Evolutionary conservation across 2,888 invertebrate genomes (phyloP).

Genomic region (Drosophila tripunctata): DNA sequence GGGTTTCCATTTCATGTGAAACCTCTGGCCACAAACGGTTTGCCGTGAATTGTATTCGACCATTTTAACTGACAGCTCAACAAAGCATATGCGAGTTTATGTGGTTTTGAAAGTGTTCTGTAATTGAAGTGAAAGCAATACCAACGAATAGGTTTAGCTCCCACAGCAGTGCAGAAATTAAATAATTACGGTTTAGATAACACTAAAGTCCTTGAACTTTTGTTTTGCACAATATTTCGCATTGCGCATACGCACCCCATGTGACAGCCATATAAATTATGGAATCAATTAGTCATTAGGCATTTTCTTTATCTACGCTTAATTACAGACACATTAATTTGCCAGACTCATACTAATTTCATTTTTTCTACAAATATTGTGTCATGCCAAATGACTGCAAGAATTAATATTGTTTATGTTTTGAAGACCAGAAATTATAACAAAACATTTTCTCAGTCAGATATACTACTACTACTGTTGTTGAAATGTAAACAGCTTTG

Average conservation of each 20-base stretch:
- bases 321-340: slow-evolving; percentile 37
- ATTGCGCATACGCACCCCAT: slow-evolving; percentile 22
- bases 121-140: slow-evolving; percentile 3
- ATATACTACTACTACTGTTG: neutral
- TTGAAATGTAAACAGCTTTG: slow-evolving; percentile 7
- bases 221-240: neutral
- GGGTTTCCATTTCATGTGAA: slow-evolving; percentile 7
- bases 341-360: neutral
- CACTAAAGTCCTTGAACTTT: neutral
- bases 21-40: slow-evolving; percentile 5
- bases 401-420: slow-evolving; percentile 33
- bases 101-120: neutral
- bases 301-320: slow-evolving; percentile 22
- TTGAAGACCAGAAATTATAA: neutral
- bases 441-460: neutral
- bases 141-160: neutral
- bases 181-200: neutral
- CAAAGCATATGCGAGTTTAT: neutral
- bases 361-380: slow-evolving; percentile 6
- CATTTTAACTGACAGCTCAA: neutral
- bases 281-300: slow-evolving; percentile 29
- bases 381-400: slow-evolving; percentile 14
- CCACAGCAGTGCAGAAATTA: neutral
- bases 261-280: slow-evolving; percentile 10
- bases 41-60: slow-evolving; percentile 5